Conservation (phyloP, 2,888 invertebrate species). For the Notodonta dromedarius region DNA sequence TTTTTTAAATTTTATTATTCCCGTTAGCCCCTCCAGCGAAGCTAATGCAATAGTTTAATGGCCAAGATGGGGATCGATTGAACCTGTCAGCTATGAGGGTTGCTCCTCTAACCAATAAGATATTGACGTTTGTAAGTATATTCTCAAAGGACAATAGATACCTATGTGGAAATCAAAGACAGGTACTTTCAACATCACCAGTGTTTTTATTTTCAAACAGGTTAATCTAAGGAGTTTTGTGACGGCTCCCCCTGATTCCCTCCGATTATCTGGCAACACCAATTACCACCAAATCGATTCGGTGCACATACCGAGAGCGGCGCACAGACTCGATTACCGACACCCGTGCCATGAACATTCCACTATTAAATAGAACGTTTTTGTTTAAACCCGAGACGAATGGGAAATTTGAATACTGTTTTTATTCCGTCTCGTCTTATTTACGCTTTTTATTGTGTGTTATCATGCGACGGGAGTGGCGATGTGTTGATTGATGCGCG, state of each 20-base stretch:
- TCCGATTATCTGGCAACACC: slow-evolving; percentile 9
- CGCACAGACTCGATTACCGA: slow-evolving; percentile 44
- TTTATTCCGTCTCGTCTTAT: slow-evolving; percentile 73
- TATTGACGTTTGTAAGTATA: too few species aligned
- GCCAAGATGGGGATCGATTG: too few species aligned
- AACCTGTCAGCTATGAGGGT: too few species aligned
- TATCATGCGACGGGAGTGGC: slow-evolving; percentile 76
- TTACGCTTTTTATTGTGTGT: slow-evolving; percentile 71
- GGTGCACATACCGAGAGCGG: slow-evolving; percentile 52
- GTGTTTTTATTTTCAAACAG: too few species aligned
- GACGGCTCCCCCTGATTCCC: neutral
- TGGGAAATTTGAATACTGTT: slow-evolving; percentile 80
- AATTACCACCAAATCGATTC: slow-evolving; percentile 71
- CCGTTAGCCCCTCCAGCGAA: too few species aligned
- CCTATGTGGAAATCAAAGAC: too few species aligned
- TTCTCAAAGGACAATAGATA: too few species aligned
- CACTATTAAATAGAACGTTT: slow-evolving; percentile 82
- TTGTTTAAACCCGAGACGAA: slow-evolving; percentile 82
- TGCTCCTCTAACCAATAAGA: too few species aligned
- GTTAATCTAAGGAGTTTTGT: neutral
- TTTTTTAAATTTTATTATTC: too few species aligned
- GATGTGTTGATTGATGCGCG: slow-evolving; percentile 78
- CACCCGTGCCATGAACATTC: slow-evolving; percentile 70
- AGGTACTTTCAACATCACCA: too few species aligned
- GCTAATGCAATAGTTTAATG: too few species aligned